Evolutionary conservation across 2,113 vertebrate genomes (phyloP).

Genomic region (Microcebus murinus): DNA sequence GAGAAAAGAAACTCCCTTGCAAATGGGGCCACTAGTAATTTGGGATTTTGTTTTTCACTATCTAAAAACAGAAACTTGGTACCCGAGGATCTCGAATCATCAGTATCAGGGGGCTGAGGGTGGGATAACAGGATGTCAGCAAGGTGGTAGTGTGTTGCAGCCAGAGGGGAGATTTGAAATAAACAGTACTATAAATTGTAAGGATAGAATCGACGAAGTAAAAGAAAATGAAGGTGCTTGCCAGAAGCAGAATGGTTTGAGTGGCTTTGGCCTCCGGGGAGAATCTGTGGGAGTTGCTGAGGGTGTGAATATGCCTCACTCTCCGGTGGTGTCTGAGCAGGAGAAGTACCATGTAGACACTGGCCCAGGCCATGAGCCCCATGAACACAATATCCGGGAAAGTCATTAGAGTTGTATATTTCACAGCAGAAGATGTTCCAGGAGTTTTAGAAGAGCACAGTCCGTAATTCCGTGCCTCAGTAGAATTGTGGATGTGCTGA

Average conservation of each 20-base stretch:
- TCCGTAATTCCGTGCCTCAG: background rate
- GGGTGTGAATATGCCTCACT: background rate
- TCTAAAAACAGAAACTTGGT: no score
- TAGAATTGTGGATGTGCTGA: background rate
- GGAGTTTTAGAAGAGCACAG: background rate
- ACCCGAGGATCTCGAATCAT: no score
- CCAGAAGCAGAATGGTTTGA: conserved; percentile 25
- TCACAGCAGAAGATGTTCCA: background rate
- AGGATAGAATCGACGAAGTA: background rate
- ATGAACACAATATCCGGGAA: background rate
- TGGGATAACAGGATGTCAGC: no score
- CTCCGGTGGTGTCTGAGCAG: background rate
- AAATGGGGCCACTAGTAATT: no score
- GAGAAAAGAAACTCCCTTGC: no score
- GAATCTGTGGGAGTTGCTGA: background rate
- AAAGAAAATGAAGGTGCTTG: conserved; percentile 31
- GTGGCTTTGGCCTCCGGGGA: background rate
- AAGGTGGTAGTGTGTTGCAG: no score
- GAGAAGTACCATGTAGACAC: background rate
- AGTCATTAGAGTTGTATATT: background rate
- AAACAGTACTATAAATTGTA: background rate
- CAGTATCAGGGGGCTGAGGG: no score
- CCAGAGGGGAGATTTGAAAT: no score
- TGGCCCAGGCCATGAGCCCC: background rate
- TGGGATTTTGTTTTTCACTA: no score